Percentiles rank a stretch among this genome's conserved stretches.
These are phyloP conservation scores for Aelia acuminata DNA, from an alignment of 2,888 invertebrate genomes.

Conservation along the genomic window DNA sequence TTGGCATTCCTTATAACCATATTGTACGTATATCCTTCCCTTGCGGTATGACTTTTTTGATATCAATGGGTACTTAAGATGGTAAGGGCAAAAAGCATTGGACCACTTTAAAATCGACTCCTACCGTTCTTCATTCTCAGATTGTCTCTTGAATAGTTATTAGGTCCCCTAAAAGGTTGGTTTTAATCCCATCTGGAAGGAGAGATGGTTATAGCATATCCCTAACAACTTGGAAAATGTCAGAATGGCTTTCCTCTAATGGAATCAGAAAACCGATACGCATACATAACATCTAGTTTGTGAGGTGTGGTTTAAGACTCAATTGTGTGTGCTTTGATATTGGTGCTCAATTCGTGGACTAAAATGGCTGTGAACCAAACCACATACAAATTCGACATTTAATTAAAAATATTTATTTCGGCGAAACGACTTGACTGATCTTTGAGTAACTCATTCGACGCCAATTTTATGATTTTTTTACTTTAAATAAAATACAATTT, in stretches of 20 bases:
- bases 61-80: background rate
- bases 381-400: no score
- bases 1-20: no score
- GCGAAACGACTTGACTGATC: no score
- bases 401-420: no score
- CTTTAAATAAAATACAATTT: no score
- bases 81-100: background rate
- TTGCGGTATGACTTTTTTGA: no score
- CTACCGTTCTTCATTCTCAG: background rate
- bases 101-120: background rate
- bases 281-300: background rate
- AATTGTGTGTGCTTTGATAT: background rate
- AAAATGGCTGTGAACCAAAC: no score
- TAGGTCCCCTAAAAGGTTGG: conserved; percentile 36
- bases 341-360: background rate
- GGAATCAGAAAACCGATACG: background rate
- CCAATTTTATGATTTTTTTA: no score
- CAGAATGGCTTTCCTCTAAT: background rate
- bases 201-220: background rate
- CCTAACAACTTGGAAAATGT: conserved; percentile 5
- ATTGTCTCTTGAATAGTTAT: conserved; percentile 26
- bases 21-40: no score
- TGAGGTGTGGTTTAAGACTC: background rate
- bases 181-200: conserved; percentile 23
- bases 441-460: no score